Percentiles rank a stretch among this genome's conserved stretches.
These are phyloP conservation scores for Drosophila sucinea DNA, from an alignment of 1,140 invertebrate genomes.

Conservation along the genomic window DNA sequence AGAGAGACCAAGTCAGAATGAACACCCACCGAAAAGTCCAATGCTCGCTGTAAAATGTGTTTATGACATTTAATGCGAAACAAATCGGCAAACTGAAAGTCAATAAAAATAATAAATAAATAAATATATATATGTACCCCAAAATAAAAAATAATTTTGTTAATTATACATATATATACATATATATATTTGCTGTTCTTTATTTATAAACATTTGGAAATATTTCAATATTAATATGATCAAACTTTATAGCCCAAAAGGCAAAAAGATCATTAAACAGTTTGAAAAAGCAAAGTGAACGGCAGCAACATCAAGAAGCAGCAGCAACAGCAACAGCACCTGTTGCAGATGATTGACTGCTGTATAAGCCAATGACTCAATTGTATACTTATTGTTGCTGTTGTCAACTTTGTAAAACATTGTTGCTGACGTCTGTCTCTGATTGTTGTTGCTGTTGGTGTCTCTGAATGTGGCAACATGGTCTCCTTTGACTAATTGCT, in stretches of 20 bases:
- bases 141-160: constrained; percentile 57
- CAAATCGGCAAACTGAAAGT: constrained; percentile 39
- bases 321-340: constrained; percentile 34
- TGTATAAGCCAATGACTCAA: constrained; percentile 38
- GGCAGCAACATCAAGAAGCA: constrained; percentile 32
- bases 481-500: constrained; percentile 56
- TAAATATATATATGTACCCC: constrained; percentile 21
- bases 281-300: constrained; percentile 28
- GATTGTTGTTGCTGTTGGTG: constrained; percentile 8
- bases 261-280: constrained; percentile 53
- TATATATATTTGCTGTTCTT: constrained; percentile 37
- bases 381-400: constrained; percentile 19
- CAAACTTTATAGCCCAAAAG: constrained; percentile 32
- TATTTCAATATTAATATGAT: constrained; percentile 10
- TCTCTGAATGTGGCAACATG: constrained; percentile 44
- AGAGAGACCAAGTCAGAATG: neutral
- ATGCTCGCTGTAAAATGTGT: constrained; percentile 40
- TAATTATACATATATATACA: constrained; percentile 66
- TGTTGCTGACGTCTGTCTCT: constrained; percentile 19
- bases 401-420: constrained; percentile 26
- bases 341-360: constrained; percentile 60
- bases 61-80: constrained; percentile 49
- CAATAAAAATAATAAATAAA: constrained; percentile 37
- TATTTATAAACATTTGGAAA: constrained; percentile 68
- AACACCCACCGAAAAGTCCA: constrained; percentile 35